phyloP scores from a whole-genome alignment of 2,888 invertebrate genomes.

The Ceratothoa steindachneri region DNA sequence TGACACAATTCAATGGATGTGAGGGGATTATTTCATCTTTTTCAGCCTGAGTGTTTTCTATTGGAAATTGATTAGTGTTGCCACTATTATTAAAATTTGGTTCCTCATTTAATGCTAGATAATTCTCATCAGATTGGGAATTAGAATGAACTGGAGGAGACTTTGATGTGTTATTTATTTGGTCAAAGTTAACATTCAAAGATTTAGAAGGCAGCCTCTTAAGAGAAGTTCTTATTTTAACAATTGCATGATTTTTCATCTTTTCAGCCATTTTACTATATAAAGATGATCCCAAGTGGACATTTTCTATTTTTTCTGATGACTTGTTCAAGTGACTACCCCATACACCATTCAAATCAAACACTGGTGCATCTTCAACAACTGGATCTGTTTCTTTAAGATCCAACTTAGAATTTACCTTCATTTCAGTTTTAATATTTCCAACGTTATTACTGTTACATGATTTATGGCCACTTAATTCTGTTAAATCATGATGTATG shows the following conservation, averaged over 20 bases:
- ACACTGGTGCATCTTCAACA: too few species aligned
- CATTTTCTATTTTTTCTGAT: background rate
- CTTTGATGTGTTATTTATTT: background rate
- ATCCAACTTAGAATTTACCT: too few species aligned
- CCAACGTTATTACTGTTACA: too few species aligned
- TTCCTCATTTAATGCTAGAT: too few species aligned
- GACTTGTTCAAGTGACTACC: background rate
- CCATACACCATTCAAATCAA: too few species aligned
- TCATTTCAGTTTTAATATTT: too few species aligned
- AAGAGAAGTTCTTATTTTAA: background rate
- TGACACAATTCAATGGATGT: too few species aligned
- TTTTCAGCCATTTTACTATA: slow-evolving; percentile 3
- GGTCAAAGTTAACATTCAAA: background rate
- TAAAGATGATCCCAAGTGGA: background rate
- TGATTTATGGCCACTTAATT: too few species aligned
- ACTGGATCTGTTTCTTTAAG: too few species aligned
- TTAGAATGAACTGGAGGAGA: too few species aligned
- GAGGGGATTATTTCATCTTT: too few species aligned
- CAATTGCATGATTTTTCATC: background rate
- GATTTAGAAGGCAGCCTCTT: background rate
- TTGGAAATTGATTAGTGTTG: background rate
- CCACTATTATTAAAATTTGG: background rate
- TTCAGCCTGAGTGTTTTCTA: background rate
- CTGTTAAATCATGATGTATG: background rate
- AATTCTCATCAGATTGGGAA: too few species aligned